Conservation (phyloP, 2,113 vertebrate species). For the Oryzias celebensis region DNA sequence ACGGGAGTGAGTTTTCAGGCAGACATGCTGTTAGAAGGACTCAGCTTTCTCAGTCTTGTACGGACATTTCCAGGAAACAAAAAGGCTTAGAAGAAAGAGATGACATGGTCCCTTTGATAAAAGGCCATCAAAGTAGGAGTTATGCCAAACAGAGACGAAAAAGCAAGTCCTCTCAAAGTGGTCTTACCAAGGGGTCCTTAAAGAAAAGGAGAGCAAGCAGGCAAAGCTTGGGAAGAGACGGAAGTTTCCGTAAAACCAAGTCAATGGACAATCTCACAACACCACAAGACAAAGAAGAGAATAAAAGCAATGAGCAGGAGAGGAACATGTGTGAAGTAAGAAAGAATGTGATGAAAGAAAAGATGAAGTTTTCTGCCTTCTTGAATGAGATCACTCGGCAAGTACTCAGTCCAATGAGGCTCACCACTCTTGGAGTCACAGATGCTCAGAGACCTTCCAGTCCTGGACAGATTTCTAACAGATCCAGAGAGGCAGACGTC, state of each 20-base stretch:
- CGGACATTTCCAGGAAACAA: slow-evolving; percentile 63
- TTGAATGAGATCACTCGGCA: slow-evolving; percentile 84
- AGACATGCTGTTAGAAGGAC: slow-evolving; percentile 34
- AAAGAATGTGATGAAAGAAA: slow-evolving; percentile 74
- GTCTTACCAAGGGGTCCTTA: slow-evolving; percentile 27
- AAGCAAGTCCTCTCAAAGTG: slow-evolving; percentile 10
- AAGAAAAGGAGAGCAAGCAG: slow-evolving; percentile 41
- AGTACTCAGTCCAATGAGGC: slow-evolving; percentile 81
- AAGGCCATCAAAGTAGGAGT: slow-evolving; percentile 27
- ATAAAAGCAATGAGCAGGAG: slow-evolving; percentile 45
- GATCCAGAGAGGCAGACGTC: slow-evolving; percentile 34
- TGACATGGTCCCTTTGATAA: slow-evolving; percentile 57
- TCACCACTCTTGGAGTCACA: slow-evolving; percentile 77
- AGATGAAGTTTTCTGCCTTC: slow-evolving; percentile 81
- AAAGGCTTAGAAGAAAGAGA: slow-evolving; percentile 61
- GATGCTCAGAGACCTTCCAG: slow-evolving; percentile 47
- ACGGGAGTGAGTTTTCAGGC: slow-evolving; percentile 52
- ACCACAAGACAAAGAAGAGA: slow-evolving; percentile 23
- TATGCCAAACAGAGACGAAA: slow-evolving; percentile 35
- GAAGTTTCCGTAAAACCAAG: slow-evolving; percentile 73
- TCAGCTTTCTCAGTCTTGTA: slow-evolving; percentile 76
- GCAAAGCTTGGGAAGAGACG: slow-evolving; percentile 23
- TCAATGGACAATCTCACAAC: slow-evolving; percentile 78
- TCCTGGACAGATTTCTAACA: slow-evolving; percentile 18
- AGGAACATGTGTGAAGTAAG: slow-evolving; percentile 54